These are phyloP conservation scores for Siniperca scherzeri DNA, from an alignment of 2,797 vertebrate genomes.

Conservation along the genomic window DNA sequence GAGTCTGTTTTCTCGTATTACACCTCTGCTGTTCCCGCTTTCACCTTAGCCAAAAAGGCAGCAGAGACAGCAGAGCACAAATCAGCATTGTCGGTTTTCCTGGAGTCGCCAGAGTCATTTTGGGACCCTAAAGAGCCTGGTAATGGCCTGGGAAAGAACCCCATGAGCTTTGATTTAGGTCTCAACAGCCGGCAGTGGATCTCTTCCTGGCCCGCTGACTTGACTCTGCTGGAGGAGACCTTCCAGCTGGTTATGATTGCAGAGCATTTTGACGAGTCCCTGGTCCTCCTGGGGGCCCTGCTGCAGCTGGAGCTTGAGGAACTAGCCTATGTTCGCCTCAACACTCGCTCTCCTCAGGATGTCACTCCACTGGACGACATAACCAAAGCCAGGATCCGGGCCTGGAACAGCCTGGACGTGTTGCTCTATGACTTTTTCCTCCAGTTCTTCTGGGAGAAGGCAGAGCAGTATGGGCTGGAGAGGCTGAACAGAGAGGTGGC, in stretches of 20 bases:
- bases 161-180: slow-evolving; percentile 73
- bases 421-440: slow-evolving; percentile 64
- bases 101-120: slow-evolving; percentile 49
- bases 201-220: slow-evolving; percentile 35
- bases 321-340: slow-evolving; percentile 61
- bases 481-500: slow-evolving; percentile 57
- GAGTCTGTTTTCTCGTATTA: slow-evolving; percentile 70
- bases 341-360: slow-evolving; percentile 20
- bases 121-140: slow-evolving; percentile 43
- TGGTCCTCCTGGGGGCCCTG: slow-evolving; percentile 56
- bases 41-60: slow-evolving; percentile 32
- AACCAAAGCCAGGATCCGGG: slow-evolving; percentile 23
- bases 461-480: slow-evolving; percentile 41
- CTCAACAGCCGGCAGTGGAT: slow-evolving; percentile 47
- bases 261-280: slow-evolving; percentile 75
- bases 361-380: slow-evolving; percentile 7
- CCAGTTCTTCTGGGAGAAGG: slow-evolving; percentile 64
- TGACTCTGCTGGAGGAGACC: slow-evolving; percentile 55
- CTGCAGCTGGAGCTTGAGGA: slow-evolving; percentile 58
- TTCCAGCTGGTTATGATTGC: slow-evolving; percentile 74
- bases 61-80: slow-evolving; percentile 16
- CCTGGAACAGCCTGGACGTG: slow-evolving; percentile 61
- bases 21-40: slow-evolving; percentile 57
- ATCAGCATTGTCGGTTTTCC: slow-evolving; percentile 49
- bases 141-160: slow-evolving; percentile 62